Evolutionary conservation across 2,888 invertebrate genomes (phyloP).

Genomic region (Pteria penguin): DNA sequence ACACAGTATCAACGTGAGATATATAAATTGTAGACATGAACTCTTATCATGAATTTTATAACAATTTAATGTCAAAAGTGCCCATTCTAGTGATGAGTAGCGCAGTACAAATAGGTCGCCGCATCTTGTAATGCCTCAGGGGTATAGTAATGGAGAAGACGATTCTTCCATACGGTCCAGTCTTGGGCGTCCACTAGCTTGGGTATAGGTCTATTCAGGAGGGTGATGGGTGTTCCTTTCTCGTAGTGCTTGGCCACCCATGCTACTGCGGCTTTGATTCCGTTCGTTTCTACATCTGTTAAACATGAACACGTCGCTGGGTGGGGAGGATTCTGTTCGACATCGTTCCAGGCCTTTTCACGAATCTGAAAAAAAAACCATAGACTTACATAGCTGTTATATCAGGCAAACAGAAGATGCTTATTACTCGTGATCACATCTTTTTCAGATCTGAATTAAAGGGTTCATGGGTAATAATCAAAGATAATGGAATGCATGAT

Average conservation of each 20-base stretch:
- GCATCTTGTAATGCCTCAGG: slow-evolving; percentile 65
- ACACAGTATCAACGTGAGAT: too few species aligned
- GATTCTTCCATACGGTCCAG: slow-evolving; percentile 67
- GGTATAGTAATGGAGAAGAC: slow-evolving; percentile 70
- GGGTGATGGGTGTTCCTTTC: slow-evolving; percentile 70
- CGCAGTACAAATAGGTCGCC: slow-evolving; percentile 67
- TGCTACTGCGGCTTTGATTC: slow-evolving; percentile 59
- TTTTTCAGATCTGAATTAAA: too few species aligned
- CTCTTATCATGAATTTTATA: too few species aligned
- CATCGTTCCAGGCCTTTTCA: slow-evolving; percentile 40
- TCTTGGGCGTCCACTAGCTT: slow-evolving; percentile 64
- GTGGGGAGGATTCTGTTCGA: slow-evolving; percentile 46
- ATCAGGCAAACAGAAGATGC: too few species aligned
- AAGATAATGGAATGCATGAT: too few species aligned
- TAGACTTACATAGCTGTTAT: not conserved
- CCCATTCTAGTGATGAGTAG: too few species aligned
- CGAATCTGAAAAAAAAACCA: slow-evolving; percentile 17
- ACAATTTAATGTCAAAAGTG: too few species aligned
- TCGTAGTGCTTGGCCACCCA: slow-evolving; percentile 72
- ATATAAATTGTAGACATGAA: too few species aligned
- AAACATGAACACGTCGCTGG: slow-evolving; percentile 62
- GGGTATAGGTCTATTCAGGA: slow-evolving; percentile 70
- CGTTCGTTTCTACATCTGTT: slow-evolving; percentile 60
- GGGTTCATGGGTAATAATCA: too few species aligned
- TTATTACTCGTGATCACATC: too few species aligned